Evolutionary conservation across 2,888 invertebrate genomes (phyloP), one percentile per base, ranked within the genome.

Genomic region (Rutpela maculata): DNA sequence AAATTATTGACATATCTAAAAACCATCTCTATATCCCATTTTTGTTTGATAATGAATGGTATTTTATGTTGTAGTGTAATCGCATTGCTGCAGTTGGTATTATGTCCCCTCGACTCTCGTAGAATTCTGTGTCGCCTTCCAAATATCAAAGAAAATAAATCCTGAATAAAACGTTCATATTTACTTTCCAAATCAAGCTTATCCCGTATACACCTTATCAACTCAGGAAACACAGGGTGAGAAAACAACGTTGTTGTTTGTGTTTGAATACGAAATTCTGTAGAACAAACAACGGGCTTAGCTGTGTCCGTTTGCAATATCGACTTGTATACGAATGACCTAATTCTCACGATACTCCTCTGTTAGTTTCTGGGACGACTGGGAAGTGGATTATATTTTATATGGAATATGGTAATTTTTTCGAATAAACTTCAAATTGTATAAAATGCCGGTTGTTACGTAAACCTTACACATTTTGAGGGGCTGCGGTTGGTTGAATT

Each of bases 361-460:
- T 43, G 3, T 22, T 43, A 6, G 7, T 19, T 65, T 19, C 12
- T 11, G 19, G 38, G 12, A 12, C 17, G 35, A 3, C 18, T 19
- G 65, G 43, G 65, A 65, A 65, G 65, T 65, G 65, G 65, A 65
- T 65, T 65, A 65, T 65, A 65, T 65, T 65, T 65, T 22, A 65
- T 65, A 50, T 50, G 12, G 63, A 43, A 19, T 43, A 65, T 65
- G 65, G 65, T 43, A 65, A 65, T 65, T 65, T 65, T 65, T 19
- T 43, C 43, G 19, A 1, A 65, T 62, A 62, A 65, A 65, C 65
- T 65, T 43, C 65, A 65, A 65, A 65, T 18, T 18, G 65, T 15
- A 43, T 43, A 15, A 65, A 18, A 65, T 65, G 26, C 12, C 12
- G 65, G 43, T 22, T 38, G 19, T 43, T 65, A 26, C 31, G 31